Evolutionary conservation across 2,113 vertebrate species (phyloP).

Genomic region (Bungarus multicinctus): DNA sequence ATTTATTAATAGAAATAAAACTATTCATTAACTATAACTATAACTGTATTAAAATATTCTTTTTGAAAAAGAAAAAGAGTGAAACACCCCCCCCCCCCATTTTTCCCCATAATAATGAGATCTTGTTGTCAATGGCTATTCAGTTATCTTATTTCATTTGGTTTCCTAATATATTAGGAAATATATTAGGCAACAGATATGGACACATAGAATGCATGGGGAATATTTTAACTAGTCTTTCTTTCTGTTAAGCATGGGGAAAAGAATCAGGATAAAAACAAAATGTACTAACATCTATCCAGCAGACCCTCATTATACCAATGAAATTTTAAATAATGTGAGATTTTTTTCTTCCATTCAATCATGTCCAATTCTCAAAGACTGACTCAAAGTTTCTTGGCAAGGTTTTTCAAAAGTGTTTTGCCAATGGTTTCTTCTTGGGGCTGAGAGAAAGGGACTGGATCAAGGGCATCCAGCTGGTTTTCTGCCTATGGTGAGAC

Average conservation of each 20-base stretch:
- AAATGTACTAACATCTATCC: neutral
- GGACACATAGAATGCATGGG: neutral
- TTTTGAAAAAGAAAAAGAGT: neutral
- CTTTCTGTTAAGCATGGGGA: neutral
- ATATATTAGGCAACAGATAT: neutral
- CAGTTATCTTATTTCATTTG: neutral
- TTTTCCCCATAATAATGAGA: neutral
- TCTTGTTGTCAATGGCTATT: neutral
- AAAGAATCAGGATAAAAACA: neutral
- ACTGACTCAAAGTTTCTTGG: neutral
- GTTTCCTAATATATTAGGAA: neutral
- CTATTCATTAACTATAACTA: neutral
- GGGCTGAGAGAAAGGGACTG: neutral
- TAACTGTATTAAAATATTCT: neutral
- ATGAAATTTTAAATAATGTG: neutral
- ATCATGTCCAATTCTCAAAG: neutral
- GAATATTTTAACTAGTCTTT: neutral
- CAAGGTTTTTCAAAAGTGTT: neutral
- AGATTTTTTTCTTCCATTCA: neutral
- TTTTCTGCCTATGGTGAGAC: neutral
- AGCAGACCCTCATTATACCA: neutral
- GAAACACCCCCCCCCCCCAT: neutral
- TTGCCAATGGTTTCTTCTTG: neutral
- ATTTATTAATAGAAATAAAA: conserved; percentile 37
- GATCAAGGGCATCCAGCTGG: neutral